phyloP scores from a whole-genome alignment of 2,888 invertebrate genomes.

The Coleophora deauratella region DNA sequence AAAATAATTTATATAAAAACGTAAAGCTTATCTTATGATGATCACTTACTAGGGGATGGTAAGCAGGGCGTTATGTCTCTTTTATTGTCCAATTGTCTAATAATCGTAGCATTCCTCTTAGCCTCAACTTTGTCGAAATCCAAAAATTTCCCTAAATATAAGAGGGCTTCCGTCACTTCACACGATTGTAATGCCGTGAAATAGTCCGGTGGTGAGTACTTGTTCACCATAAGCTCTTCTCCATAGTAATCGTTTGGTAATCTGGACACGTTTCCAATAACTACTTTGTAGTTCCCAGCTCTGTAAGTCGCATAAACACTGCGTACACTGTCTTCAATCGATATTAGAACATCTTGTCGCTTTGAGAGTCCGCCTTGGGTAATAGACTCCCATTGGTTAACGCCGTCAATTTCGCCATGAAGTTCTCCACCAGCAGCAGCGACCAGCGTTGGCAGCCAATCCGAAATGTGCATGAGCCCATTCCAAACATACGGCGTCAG shows the following conservation, averaged over 20 bases:
- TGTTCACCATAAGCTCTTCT: conserved; percentile 39
- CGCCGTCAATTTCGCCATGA: conserved; percentile 73
- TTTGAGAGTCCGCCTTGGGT: conserved; percentile 53
- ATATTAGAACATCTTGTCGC: conserved; percentile 73
- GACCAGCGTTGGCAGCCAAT: conserved; percentile 86
- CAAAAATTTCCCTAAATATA: conserved; percentile 39
- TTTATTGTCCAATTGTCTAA: conserved; percentile 43
- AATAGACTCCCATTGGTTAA: conserved; percentile 80
- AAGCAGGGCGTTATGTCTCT: conserved; percentile 44
- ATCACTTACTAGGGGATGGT: conserved; percentile 55
- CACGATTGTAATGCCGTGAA: conserved; percentile 37
- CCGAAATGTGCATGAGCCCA: conserved; percentile 83
- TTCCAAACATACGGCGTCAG: conserved; percentile 76
- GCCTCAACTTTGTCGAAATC: conserved; percentile 33
- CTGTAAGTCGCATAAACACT: conserved; percentile 72
- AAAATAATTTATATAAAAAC: too few species aligned
- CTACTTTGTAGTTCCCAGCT: conserved; percentile 77
- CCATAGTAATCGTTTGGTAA: conserved; percentile 53
- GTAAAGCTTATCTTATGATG: too few species aligned
- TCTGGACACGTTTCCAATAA: conserved; percentile 70
- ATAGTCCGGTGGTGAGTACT: conserved; percentile 43
- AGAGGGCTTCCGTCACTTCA: conserved; percentile 42
- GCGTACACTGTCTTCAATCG: conserved; percentile 67
- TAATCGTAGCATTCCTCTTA: conserved; percentile 38
- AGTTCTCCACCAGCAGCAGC: conserved; percentile 48